These are phyloP conservation scores for Bellardia bayeri DNA, from an alignment of 2,888 invertebrate species.

Conservation along the genomic window DNA sequence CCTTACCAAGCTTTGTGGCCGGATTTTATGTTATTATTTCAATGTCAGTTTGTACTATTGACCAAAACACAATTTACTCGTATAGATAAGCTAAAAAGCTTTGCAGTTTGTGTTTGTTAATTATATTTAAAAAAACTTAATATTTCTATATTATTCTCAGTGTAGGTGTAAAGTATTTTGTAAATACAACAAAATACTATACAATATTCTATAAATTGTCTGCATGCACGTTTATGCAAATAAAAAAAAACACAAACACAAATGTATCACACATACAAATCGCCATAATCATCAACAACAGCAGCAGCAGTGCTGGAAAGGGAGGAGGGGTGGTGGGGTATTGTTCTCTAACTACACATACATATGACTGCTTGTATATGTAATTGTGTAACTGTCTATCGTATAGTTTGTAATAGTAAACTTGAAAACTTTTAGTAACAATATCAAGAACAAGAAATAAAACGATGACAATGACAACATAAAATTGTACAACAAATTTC, in stretches of 20 bases:
- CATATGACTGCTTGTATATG: neutral
- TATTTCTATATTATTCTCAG: neutral
- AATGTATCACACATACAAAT: constrained; percentile 46
- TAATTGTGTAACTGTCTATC: no score
- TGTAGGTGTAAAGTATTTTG: neutral
- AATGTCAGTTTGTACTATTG: no score
- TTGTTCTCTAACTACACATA: neutral
- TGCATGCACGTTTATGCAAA: constrained; percentile 13
- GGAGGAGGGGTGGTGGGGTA: neutral
- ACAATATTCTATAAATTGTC: neutral
- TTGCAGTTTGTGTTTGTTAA: no score
- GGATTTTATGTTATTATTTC: no score
- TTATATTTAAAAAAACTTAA: no score
- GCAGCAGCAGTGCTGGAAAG: no score
- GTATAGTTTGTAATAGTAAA: constrained; percentile 23
- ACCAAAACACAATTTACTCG: no score
- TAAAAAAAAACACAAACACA: neutral
- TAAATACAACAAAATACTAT: neutral
- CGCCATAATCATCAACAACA: constrained; percentile 12
- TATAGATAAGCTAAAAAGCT: no score
- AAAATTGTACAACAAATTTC: constrained; percentile 60
- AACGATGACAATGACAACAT: constrained; percentile 36
- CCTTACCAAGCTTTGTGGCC: no score
- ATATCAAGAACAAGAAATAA: constrained; percentile 24
- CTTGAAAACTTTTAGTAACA: constrained; percentile 51